Percentiles rank a stretch among this genome's conserved stretches.
Evolutionary conservation across 1,140 invertebrate species (phyloP).

Genomic region (Zaprionus ghesquierei): DNA sequence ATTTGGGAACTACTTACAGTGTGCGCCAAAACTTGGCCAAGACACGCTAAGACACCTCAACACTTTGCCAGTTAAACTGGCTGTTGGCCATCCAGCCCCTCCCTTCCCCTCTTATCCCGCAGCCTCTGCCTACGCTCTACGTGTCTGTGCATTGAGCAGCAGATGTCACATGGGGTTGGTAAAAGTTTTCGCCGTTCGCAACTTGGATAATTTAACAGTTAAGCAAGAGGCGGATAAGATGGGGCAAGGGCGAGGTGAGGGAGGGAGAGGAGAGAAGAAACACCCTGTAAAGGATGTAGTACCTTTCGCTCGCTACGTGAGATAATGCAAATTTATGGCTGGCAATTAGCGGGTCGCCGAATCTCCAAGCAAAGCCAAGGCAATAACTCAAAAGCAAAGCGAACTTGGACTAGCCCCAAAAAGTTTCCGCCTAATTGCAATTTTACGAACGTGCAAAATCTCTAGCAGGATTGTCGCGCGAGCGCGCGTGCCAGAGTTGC

Average conservation of each 20-base stretch:
- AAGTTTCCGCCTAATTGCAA: slow-evolving; percentile 64
- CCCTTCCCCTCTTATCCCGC: background rate
- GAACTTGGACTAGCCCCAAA: slow-evolving; percentile 56
- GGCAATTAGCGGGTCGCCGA: slow-evolving; percentile 75
- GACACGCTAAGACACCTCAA: slow-evolving; percentile 45
- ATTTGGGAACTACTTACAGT: slow-evolving; percentile 60
- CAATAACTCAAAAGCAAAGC: slow-evolving; percentile 59
- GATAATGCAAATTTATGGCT: slow-evolving; percentile 79
- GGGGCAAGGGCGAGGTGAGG: background rate
- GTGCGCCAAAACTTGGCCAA: slow-evolving; percentile 1
- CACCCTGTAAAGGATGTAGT: slow-evolving; percentile 12
- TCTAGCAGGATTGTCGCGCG: slow-evolving; percentile 10
- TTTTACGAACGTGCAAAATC: slow-evolving; percentile 61
- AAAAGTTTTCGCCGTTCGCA: slow-evolving; percentile 59
- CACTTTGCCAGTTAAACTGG: slow-evolving; percentile 68
- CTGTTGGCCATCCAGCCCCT: slow-evolving; percentile 23
- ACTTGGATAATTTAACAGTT: slow-evolving; percentile 72
- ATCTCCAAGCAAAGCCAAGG: slow-evolving; percentile 59
- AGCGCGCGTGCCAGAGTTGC: background rate
- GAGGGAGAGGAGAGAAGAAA: background rate
- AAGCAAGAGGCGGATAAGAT: slow-evolving; percentile 8
- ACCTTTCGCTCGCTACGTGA: slow-evolving; percentile 56
- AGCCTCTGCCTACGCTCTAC: slow-evolving; percentile 31
- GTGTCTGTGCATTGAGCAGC: slow-evolving; percentile 74
- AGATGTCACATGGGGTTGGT: slow-evolving; percentile 62